A percentile compares a stretch with the other conserved stretches of the same genome.
These are phyloP conservation scores for Drosophila mimetica DNA, from an alignment of 2,888 invertebrate genomes.

Conservation along the genomic window DNA sequence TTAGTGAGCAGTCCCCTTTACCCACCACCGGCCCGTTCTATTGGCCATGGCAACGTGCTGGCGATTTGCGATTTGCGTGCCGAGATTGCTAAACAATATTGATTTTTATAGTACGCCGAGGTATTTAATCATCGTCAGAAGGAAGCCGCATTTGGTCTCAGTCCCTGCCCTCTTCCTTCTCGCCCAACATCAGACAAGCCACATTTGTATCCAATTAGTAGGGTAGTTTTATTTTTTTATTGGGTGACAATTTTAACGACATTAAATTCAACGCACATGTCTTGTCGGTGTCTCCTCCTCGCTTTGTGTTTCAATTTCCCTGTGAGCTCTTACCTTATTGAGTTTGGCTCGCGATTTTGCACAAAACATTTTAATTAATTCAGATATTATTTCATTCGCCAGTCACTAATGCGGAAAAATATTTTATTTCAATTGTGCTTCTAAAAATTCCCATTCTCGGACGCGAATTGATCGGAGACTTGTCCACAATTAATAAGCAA, in stretches of 20 bases:
- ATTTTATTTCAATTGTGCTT: slow-evolving; percentile 10
- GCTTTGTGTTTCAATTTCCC: not conserved
- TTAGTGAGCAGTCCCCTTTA: slow-evolving; percentile 49
- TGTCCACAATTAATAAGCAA: slow-evolving; percentile 39
- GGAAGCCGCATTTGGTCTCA: slow-evolving; percentile 9
- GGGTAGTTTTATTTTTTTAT: slow-evolving; percentile 32
- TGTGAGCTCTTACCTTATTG: slow-evolving; percentile 7
- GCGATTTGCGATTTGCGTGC: slow-evolving; percentile 71
- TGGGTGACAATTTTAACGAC: slow-evolving; percentile 35
- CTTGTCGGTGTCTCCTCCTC: not conserved
- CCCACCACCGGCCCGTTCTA: not conserved
- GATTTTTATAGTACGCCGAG: slow-evolving; percentile 57
- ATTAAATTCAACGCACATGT: slow-evolving; percentile 53
- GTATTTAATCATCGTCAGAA: slow-evolving; percentile 57
- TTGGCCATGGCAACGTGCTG: slow-evolving; percentile 51
- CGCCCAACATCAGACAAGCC: slow-evolving; percentile 21
- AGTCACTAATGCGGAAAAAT: slow-evolving; percentile 31
- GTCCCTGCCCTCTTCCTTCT: not conserved
- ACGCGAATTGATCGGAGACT: slow-evolving; percentile 17
- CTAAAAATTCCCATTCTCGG: slow-evolving; percentile 31
- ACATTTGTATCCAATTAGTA: slow-evolving; percentile 63
- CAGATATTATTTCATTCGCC: slow-evolving; percentile 9
- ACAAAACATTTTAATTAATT: slow-evolving; percentile 53
- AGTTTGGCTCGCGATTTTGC: slow-evolving; percentile 28
- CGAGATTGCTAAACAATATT: slow-evolving; percentile 66